Evolutionary conservation across 2,113 vertebrate genomes (phyloP).

Genomic region (Motacilla tschutschensis): DNA sequence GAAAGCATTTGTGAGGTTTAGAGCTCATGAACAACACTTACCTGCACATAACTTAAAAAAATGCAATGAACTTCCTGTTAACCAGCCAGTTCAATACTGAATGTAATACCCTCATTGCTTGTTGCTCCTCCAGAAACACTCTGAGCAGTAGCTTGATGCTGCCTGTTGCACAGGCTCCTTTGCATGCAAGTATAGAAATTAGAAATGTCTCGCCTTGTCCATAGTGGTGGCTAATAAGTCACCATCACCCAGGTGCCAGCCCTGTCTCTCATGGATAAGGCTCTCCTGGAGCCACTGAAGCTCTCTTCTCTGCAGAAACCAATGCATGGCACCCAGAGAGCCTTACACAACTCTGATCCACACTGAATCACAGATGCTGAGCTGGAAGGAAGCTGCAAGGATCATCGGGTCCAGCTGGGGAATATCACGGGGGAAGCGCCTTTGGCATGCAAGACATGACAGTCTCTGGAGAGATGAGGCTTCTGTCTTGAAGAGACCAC

Average conservation of each 20-base stretch:
- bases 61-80: background rate
- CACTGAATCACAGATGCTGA: background rate
- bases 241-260: background rate
- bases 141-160: background rate
- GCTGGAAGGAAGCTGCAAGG: background rate
- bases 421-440: background rate
- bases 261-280: background rate
- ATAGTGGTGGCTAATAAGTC: background rate
- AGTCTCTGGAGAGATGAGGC: background rate
- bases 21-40: background rate
- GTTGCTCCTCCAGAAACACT: background rate
- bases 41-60: background rate
- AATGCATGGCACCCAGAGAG: background rate
- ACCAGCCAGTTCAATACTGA: background rate
- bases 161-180: background rate
- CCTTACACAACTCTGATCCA: background rate
- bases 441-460: background rate
- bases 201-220: background rate
- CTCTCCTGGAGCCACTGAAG: background rate
- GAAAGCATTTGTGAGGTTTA: background rate
- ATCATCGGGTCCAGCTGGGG: accelerated
- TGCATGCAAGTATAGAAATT: accelerated
- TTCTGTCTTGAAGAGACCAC: background rate
- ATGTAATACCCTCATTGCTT: background rate
- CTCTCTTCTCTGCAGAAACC: background rate